Evolutionary conservation across 1,140 invertebrate species (phyloP), one percentile per base, ranked within the genome.

Genomic region (Ruditapes philippinarum): DNA sequence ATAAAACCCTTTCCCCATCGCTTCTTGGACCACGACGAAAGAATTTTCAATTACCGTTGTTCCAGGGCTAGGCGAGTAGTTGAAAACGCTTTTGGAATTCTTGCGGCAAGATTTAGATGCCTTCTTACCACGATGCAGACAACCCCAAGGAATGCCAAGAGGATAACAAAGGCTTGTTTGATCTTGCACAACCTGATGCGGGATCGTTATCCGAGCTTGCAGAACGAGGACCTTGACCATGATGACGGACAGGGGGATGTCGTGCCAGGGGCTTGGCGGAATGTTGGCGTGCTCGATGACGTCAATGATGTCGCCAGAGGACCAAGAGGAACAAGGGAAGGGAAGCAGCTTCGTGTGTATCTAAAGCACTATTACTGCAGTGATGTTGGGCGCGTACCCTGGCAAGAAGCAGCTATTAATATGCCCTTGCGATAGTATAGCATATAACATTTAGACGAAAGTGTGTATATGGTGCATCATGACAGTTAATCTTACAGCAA

Each of bases 1-100:
- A 82, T 92, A 86, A 88, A 91, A 38, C 90, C 40, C 88, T 95
- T 60, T n/a, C 4, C 9, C 5, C 14, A 60, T 17, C 14, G 25
- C 17, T n/a, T 14, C 22, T 7, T 60, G 22, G 14, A 17, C 14
- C 57, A 60, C n/a, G 7, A 17, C 22, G 90, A 25, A 49, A 70
- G 57, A 90, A 86, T 42, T 73, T 96, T 95, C 91, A 96, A 96
- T 91, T 96, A 96, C 89, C 84, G 96, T 80, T 90, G 96, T 12
- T 93, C 91, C 31, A 81, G 92, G 38, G 95, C 93, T 12, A 79
- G 91, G 57, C 5, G 87, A 17, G 87, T 92, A 19, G 90, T 92
- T 0, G 92, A 92, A 80, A 92, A 92, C 81, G 86, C 86, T 0
- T 92, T 92, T 42, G 92, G 91, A 40, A 92, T 92, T 28, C 87